A percentile compares a stretch with the other conserved stretches of the same genome.
Evolutionary conservation across 2,113 vertebrate genomes (phyloP).

Genomic region (Crotalus helleri): DNA sequence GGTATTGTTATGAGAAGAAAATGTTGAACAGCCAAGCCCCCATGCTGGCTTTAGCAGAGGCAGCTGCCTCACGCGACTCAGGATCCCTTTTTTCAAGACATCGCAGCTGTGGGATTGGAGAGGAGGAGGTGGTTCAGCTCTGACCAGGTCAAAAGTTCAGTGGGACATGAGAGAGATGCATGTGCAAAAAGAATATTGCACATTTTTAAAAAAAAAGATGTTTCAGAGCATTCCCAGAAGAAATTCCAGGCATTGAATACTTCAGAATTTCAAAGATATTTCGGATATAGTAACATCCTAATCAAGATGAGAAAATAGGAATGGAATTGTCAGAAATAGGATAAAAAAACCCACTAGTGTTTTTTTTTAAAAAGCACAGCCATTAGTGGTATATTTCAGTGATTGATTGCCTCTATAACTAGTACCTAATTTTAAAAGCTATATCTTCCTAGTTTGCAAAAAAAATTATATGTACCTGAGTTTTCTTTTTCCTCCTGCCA

Average conservation of each 20-base stretch:
- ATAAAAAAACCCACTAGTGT: background rate
- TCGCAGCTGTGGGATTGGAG: constrained; percentile 24
- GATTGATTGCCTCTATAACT: constrained; percentile 57
- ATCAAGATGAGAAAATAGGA: constrained; percentile 32
- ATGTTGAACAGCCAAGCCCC: constrained; percentile 44
- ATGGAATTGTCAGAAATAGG: background rate
- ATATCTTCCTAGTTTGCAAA: constrained; percentile 13
- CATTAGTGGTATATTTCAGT: constrained; percentile 40
- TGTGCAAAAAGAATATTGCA: background rate
- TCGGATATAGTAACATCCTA: constrained; percentile 26
- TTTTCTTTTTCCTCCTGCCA: constrained; percentile 17
- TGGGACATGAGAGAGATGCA: constrained; percentile 45
- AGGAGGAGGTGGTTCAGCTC: constrained; percentile 49
- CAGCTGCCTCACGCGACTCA: constrained; percentile 49
- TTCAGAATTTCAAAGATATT: constrained; percentile 20
- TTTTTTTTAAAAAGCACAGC: constrained; percentile 17
- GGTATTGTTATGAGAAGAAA: constrained; percentile 55
- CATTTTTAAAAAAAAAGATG: constrained; percentile 14
- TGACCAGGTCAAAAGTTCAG: constrained; percentile 70
- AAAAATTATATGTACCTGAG: constrained; percentile 21
- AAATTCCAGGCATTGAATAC: constrained; percentile 15
- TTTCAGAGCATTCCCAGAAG: constrained; percentile 5
- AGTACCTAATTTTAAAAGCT: constrained; percentile 46
- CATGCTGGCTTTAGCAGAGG: constrained; percentile 58
- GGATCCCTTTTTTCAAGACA: constrained; percentile 56